phyloP scores from a whole-genome alignment of 2,113 vertebrate genomes.

The Dolichotis patagonum region DNA sequence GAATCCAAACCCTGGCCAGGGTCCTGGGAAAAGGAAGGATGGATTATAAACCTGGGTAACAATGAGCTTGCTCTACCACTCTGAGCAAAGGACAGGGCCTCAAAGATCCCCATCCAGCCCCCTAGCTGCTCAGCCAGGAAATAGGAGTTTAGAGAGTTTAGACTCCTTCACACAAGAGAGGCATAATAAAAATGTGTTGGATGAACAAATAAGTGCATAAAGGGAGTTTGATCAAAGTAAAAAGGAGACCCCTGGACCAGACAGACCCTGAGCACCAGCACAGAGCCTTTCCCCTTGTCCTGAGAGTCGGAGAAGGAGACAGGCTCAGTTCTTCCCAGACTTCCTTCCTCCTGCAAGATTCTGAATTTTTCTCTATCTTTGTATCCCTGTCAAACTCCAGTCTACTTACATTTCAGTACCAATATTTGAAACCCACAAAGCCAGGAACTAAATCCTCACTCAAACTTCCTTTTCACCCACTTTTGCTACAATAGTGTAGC shows the following conservation, averaged over 20 bases:
- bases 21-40: background rate
- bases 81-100: background rate
- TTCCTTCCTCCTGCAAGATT: background rate
- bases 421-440: conserved; percentile 50
- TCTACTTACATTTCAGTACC: conserved; percentile 44
- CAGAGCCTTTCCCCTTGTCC: background rate
- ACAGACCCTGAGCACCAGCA: background rate
- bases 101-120: background rate
- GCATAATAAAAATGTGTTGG: conserved; percentile 29
- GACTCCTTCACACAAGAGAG: conserved; percentile 10
- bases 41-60: conserved; percentile 19
- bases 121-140: conserved; percentile 6
- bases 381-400: background rate
- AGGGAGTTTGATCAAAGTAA: background rate
- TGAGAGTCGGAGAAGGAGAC: background rate
- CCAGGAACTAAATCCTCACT: background rate
- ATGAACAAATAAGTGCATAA: conserved; percentile 12
- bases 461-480: conserved; percentile 44
- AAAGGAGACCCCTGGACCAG: conserved; percentile 13
- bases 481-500: conserved; percentile 43
- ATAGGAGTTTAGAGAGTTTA: background rate
- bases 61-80: background rate
- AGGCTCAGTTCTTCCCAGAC: conserved; percentile 19
- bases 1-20: background rate
- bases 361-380: background rate